Conservation (phyloP, 2,888 invertebrate species). For the Ganaspis brasiliensis region DNA sequence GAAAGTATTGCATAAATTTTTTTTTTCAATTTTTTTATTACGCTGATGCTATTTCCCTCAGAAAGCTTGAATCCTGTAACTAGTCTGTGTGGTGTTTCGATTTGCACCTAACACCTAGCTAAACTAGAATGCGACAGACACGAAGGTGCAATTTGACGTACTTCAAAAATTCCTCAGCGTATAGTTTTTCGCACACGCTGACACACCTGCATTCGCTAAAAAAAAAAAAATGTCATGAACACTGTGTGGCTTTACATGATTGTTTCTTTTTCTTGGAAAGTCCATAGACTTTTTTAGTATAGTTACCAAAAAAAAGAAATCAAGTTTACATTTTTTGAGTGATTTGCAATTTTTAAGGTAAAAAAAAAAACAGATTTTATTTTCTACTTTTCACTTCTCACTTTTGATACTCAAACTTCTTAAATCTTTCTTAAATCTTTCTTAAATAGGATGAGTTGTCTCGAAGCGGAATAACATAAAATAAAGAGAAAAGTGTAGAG, state of each 20-base stretch:
- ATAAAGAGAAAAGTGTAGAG: too few relatives aligned
- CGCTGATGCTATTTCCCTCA: conserved; percentile 15
- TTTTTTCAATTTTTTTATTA: neutral
- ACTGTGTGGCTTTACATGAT: neutral
- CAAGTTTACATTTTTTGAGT: neutral
- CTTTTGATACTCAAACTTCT: too few relatives aligned
- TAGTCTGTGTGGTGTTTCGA: conserved; percentile 14
- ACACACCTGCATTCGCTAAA: conserved; percentile 27
- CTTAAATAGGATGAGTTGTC: too few relatives aligned
- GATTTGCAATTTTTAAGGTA: too few relatives aligned
- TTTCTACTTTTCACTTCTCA: too few relatives aligned
- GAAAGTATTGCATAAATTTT: neutral
- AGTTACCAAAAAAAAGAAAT: too few relatives aligned
- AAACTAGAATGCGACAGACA: conserved; percentile 10
- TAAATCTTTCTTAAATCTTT: too few relatives aligned
- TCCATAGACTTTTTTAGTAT: neutral
- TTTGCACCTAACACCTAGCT: conserved; percentile 5
- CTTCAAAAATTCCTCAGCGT: conserved; percentile 1
- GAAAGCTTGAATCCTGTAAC: conserved; percentile 5
- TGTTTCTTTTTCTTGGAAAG: conserved; percentile 10
- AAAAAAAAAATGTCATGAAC: conserved; percentile 2
- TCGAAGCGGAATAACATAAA: too few relatives aligned
- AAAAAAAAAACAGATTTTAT: too few relatives aligned
- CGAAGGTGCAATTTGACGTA: conserved; percentile 28
- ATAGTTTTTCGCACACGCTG: conserved; percentile 8